These are phyloP conservation scores for Andrena bicolor DNA, from an alignment of 2,888 invertebrate genomes.

Conservation along the genomic window DNA sequence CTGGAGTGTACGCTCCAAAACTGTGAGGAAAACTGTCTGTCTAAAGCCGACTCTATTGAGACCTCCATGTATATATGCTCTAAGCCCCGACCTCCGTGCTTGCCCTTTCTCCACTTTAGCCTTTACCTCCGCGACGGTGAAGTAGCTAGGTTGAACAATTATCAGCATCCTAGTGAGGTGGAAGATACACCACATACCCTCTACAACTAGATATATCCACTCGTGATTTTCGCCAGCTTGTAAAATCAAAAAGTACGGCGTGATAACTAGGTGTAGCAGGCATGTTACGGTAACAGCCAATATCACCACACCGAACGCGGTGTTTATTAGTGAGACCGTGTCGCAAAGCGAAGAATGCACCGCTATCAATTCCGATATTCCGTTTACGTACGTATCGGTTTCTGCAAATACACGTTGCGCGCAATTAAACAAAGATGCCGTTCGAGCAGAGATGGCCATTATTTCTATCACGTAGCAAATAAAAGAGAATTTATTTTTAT, in stretches of 20 bases:
- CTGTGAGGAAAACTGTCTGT: no score
- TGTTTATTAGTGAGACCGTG: slow-evolving; percentile 86
- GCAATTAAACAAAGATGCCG: not conserved
- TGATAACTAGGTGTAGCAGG: slow-evolving; percentile 87
- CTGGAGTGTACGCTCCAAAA: no score
- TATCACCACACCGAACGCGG: slow-evolving; percentile 86
- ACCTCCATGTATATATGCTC: no score
- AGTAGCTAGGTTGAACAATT: slow-evolving; percentile 87
- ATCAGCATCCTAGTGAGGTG: slow-evolving; percentile 87
- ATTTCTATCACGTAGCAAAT: no score
- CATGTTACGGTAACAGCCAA: slow-evolving; percentile 87
- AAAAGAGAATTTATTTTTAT: no score
- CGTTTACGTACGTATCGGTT: slow-evolving; percentile 77
- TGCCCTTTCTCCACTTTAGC: not conserved
- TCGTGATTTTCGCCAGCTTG: slow-evolving; percentile 86
- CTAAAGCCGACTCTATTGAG: no score
- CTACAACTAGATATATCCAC: slow-evolving; percentile 86
- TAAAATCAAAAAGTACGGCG: slow-evolving; percentile 88
- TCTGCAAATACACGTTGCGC: slow-evolving; percentile 57
- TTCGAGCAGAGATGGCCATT: not conserved
- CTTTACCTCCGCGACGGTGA: slow-evolving; percentile 85
- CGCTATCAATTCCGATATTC: slow-evolving; percentile 85
- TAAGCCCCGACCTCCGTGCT: no score
- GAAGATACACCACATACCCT: slow-evolving; percentile 87
- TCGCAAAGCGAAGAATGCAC: slow-evolving; percentile 87